A percentile compares a stretch with the other conserved stretches of the same genome.
These are phyloP conservation scores for Amiota mariae DNA, from an alignment of 2,888 invertebrate species.

Conservation along the genomic window DNA sequence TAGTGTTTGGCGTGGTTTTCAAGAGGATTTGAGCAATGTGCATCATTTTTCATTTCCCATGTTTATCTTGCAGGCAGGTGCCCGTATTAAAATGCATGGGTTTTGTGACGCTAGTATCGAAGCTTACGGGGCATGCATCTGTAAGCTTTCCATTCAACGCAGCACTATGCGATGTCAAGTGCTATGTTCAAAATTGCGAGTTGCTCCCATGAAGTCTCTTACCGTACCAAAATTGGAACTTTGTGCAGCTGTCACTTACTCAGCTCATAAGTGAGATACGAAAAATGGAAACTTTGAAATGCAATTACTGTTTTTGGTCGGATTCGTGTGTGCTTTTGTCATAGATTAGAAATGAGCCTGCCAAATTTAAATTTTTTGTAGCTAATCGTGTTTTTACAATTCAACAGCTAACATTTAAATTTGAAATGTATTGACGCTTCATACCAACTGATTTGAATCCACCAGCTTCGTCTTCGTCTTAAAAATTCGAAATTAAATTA, in stretches of 20 bases:
- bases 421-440: slow-evolving; percentile 6
- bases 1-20: background rate
- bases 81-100: slow-evolving; percentile 7
- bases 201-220: background rate
- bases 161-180: background rate
- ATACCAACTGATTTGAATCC: slow-evolving; percentile 26
- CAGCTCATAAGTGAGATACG: background rate
- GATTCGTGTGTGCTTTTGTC: slow-evolving; percentile 19
- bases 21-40: slow-evolving; percentile 1
- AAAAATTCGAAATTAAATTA: slow-evolving; percentile 9
- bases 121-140: slow-evolving; percentile 17
- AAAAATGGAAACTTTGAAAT: background rate
- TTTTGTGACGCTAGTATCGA: slow-evolving; percentile 15
- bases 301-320: slow-evolving; percentile 3
- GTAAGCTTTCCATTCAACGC: background rate
- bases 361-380: slow-evolving; percentile 26
- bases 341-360: slow-evolving; percentile 6
- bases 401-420: background rate
- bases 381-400: slow-evolving; percentile 19
- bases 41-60: no score
- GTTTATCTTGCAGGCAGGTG: no score
- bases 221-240: slow-evolving; percentile 20
- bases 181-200: background rate
- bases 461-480: slow-evolving; percentile 19
- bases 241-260: slow-evolving; percentile 3